Percentiles rank a stretch among this genome's conserved stretches.
Conservation (phyloP, 2,113 vertebrate genomes). For the Pelobates fuscus region DNA sequence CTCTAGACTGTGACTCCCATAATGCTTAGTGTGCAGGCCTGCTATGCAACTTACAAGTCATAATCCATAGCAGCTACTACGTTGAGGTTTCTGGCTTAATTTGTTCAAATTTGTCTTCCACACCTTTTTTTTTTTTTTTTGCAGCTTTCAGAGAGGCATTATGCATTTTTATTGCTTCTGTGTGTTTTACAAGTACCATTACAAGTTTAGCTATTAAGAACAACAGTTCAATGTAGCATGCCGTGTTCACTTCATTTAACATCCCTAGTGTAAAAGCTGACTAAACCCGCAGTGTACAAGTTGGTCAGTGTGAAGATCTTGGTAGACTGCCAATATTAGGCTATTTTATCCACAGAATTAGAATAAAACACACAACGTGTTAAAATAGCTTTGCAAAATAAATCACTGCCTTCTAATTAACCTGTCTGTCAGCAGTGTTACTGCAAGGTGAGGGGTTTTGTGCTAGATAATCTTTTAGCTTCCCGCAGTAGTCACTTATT, state of each 20-base stretch:
- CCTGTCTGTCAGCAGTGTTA: too few relatives aligned
- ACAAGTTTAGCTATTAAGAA: constrained; percentile 50
- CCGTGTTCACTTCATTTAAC: constrained; percentile 49
- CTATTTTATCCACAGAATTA: too few relatives aligned
- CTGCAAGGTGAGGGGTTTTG: too few relatives aligned
- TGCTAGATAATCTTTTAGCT: too few relatives aligned
- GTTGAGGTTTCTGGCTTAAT: constrained; percentile 1
- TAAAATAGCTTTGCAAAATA: too few relatives aligned
- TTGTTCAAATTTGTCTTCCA: constrained; percentile 25
- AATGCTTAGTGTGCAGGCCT: too few relatives aligned
- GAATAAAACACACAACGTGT: too few relatives aligned
- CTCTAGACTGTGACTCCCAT: too few relatives aligned
- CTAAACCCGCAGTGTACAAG: constrained; percentile 31
- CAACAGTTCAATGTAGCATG: constrained; percentile 46
- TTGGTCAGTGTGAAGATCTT: constrained; percentile 40
- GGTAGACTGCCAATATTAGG: neutral
- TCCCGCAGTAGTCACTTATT: too few relatives aligned
- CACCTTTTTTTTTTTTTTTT: neutral
- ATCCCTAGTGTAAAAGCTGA: constrained; percentile 37
- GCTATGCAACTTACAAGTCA: too few relatives aligned
- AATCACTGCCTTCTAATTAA: too few relatives aligned
- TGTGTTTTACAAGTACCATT: constrained; percentile 47
- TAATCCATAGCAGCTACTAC: too few relatives aligned
- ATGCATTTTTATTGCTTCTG: constrained; percentile 44
- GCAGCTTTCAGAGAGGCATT: constrained; percentile 25